Conservation (phyloP, 2,113 vertebrate species). For the Eclectus roratus region DNA sequence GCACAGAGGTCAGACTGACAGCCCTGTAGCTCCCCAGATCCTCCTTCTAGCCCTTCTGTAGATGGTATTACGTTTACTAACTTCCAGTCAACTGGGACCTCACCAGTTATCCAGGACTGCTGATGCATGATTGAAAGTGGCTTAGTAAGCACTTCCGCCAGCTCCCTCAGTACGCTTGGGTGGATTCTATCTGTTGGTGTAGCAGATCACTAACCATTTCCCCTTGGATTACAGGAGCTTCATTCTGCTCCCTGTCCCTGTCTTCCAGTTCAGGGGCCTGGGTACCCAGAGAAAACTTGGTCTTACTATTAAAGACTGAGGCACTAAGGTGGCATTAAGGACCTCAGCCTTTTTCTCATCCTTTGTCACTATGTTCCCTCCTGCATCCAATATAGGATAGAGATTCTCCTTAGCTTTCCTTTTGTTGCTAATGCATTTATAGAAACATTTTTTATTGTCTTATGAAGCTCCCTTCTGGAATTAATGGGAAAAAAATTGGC, state of each 20-base stretch:
- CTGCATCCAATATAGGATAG: background rate
- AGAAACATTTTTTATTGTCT: background rate
- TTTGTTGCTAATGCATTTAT: background rate
- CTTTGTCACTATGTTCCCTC: background rate
- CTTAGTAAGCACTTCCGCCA: background rate
- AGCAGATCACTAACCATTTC: background rate
- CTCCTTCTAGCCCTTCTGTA: background rate
- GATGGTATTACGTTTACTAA: background rate
- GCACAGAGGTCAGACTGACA: background rate
- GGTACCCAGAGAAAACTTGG: background rate
- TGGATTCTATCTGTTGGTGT: background rate
- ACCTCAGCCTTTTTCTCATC: background rate
- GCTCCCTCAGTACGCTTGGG: background rate
- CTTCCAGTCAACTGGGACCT: background rate
- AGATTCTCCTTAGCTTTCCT: background rate
- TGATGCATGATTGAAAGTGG: background rate
- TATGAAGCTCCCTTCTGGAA: background rate
- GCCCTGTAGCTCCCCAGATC: background rate
- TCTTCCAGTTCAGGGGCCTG: accelerated
- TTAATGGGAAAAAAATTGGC: background rate
- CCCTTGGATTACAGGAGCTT: background rate
- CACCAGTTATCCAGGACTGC: background rate
- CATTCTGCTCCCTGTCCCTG: background rate
- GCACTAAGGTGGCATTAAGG: background rate
- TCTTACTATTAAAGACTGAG: background rate